phyloP scores from a whole-genome alignment of 2,113 vertebrate genomes.

The Xiphorhynchus elegans region DNA sequence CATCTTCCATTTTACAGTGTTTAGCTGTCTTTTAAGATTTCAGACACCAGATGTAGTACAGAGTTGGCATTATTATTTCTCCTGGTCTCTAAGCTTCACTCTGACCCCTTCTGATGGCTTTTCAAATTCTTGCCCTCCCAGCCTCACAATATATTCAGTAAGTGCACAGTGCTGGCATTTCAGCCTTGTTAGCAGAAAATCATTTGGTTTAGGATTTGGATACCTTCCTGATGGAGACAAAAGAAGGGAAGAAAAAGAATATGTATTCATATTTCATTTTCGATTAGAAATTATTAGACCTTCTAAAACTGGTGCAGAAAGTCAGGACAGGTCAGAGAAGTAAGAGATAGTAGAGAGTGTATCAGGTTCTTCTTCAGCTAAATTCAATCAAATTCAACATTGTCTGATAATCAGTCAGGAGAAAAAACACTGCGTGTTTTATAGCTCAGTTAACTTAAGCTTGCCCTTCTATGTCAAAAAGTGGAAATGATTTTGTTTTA shows the following conservation, averaged over 20 bases:
- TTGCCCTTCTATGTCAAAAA: not conserved
- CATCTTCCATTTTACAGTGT: not conserved
- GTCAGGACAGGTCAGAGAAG: not conserved
- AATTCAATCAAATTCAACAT: not conserved
- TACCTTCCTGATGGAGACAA: not conserved
- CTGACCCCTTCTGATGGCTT: not conserved
- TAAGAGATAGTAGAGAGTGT: not conserved
- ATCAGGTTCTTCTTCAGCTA: not conserved
- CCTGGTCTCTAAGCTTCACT: not conserved
- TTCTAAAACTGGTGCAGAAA: not conserved
- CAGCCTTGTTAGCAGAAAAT: not conserved
- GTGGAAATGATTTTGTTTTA: not conserved
- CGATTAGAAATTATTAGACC: not conserved
- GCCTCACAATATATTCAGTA: not conserved
- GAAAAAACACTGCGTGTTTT: not conserved
- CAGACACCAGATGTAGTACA: not conserved
- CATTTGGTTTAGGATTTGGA: not conserved
- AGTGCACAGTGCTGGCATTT: not conserved
- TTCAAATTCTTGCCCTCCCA: not conserved
- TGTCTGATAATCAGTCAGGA: not conserved
- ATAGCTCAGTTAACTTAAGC: not conserved
- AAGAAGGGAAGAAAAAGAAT: not conserved
- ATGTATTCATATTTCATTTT: not conserved
- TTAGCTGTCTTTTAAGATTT: not conserved
- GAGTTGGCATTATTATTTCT: not conserved